Conservation (phyloP, 2,113 vertebrate species). For the Neotragus moschatus region DNA sequence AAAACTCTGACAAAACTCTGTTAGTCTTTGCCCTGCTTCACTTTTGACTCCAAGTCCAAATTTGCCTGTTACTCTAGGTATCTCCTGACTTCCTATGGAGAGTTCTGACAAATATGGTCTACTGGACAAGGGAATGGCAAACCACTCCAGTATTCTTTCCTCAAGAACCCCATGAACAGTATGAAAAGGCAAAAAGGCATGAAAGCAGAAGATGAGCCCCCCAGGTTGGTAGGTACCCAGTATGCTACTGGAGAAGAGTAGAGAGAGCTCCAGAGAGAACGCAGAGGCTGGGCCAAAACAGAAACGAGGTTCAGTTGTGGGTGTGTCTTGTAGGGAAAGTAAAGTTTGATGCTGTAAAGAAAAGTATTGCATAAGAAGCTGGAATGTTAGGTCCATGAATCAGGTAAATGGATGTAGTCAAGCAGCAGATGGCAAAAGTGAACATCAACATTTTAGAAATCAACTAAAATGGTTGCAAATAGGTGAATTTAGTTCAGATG, state of each 20-base stretch:
- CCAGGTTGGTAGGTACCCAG: neutral
- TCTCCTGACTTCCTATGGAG: neutral
- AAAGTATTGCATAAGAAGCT: neutral
- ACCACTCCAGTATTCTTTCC: neutral
- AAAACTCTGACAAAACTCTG: neutral
- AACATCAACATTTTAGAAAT: neutral
- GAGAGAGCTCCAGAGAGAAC: neutral
- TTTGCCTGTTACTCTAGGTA: neutral
- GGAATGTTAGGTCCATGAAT: neutral
- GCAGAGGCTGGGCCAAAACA: neutral
- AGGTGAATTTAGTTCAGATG: neutral
- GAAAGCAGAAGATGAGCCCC: neutral
- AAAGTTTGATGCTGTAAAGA: neutral
- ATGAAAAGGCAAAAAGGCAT: neutral
- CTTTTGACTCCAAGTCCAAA: neutral
- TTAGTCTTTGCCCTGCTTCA: neutral
- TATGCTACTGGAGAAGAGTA: neutral
- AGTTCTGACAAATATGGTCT: neutral
- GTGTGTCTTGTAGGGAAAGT: neutral
- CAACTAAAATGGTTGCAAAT: neutral
- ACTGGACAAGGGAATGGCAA: neutral
- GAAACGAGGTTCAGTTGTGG: neutral
- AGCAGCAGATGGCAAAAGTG: neutral
- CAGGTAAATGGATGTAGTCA: neutral
- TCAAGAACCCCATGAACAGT: neutral